These are phyloP conservation scores for Dromococcyx pavoninus DNA, from an alignment of 2,797 vertebrate species.

Conservation along the genomic window DNA sequence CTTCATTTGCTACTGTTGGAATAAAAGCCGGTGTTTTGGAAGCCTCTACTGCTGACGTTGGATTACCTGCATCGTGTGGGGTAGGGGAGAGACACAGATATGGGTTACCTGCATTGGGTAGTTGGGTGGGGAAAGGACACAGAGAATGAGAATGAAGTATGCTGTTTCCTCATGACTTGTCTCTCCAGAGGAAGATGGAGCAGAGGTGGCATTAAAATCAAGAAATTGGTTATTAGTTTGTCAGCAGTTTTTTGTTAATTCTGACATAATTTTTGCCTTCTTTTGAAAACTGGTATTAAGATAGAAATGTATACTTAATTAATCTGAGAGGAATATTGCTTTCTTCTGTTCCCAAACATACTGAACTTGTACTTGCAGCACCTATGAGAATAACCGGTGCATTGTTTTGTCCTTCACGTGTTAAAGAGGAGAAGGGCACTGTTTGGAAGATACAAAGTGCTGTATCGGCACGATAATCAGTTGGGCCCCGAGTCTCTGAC, in stretches of 20 bases:
- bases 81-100: constrained; percentile 53
- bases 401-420: background rate
- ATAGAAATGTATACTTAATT: background rate
- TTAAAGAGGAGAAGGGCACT: background rate
- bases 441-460: background rate
- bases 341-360: background rate
- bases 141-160: constrained; percentile 14
- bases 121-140: background rate
- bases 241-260: background rate
- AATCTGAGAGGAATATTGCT: background rate
- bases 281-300: background rate
- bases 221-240: background rate
- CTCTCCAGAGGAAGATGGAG: background rate
- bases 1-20: constrained; percentile 81
- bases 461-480: background rate
- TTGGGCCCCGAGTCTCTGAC: background rate
- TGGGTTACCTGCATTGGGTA: constrained; percentile 37
- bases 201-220: constrained; percentile 1
- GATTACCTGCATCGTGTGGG: constrained; percentile 52
- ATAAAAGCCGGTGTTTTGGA: constrained; percentile 65
- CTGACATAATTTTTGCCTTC: background rate
- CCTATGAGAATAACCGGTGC: background rate
- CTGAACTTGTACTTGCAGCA: background rate
- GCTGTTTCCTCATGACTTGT: background rate
- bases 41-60: constrained; percentile 26